Evolutionary conservation across 2,797 vertebrate genomes (phyloP), one percentile per base, ranked within the genome.

Genomic region (Sebastes cheni): DNA sequence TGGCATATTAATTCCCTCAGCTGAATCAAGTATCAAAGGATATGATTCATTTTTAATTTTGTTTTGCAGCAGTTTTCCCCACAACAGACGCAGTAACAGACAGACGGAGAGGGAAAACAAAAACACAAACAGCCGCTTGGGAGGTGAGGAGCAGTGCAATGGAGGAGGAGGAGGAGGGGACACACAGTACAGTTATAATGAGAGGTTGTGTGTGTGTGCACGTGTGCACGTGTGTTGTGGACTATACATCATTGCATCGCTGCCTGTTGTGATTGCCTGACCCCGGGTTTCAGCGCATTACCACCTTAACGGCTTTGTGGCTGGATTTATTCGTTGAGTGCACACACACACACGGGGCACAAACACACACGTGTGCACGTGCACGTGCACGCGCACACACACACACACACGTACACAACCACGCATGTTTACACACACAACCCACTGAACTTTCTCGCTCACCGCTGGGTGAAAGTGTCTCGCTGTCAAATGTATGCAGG

Each of bases 261-360:
- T 83, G 86, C 80, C 64, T 84, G 84, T 85, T 86, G 82, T 82
- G 89, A 90, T 91, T 91, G 85, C 82, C 82, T 87, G 88, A 89
- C 84, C 90, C 75, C 56, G 78, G 87, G 83, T 89, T 91, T 81
- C 79, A 58, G 54, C 25, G 12, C 79, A 90, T 90, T 84, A 84
- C 82, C 81, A 88, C 75, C 81, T 84, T 76, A 88, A 82, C 82
- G 75, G 78, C 79, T 90, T 67, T 83, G 84, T 65, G 86, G 65
- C 56, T 72, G 70, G 60, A 86, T 92, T 88, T 90, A 80, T 90
- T 85, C 61, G 27, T 84, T 55, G 67, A 46, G 64, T 80, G 61
- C 77, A 75, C 22, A 65, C 36, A 42, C 36, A 42, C 46, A 54
- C 50, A 20, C 46, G 8, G 10, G 9, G 5, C 56, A 76, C 68